Evolutionary conservation across 2,888 invertebrate genomes (phyloP).

Genomic region (Carabus problematicus): DNA sequence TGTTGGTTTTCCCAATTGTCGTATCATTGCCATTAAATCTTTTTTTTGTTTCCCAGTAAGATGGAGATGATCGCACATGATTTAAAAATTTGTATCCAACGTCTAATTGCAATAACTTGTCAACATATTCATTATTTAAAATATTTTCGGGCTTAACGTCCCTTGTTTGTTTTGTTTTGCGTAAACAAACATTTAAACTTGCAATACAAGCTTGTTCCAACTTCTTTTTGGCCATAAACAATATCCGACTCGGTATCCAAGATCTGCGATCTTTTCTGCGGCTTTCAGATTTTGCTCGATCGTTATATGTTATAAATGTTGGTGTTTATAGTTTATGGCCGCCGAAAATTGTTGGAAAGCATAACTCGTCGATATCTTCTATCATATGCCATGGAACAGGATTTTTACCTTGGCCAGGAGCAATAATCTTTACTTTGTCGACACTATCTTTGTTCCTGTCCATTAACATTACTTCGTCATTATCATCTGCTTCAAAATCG

Average conservation of each 20-base stretch:
- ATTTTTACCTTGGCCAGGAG: conserved; percentile 48
- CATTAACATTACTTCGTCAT: conserved; percentile 46
- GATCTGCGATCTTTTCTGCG: conserved; percentile 2
- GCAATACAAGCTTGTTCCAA: neutral
- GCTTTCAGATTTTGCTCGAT: conserved; percentile 14
- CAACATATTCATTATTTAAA: conserved; percentile 32
- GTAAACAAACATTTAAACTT: no score
- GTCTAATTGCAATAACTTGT: conserved; percentile 40
- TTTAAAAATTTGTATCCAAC: conserved; percentile 34
- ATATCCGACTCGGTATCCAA: conserved; percentile 6
- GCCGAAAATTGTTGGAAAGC: conserved; percentile 48
- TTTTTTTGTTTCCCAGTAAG: conserved; percentile 46
- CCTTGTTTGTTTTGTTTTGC: conserved; percentile 17
- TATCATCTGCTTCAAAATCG: conserved; percentile 45
- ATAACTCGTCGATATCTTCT: conserved; percentile 47
- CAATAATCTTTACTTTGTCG: conserved; percentile 44
- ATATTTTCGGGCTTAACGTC: conserved; percentile 6
- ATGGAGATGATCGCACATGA: conserved; percentile 43
- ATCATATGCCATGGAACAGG: conserved; percentile 47
- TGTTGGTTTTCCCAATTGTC: conserved; percentile 46
- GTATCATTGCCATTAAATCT: conserved; percentile 46
- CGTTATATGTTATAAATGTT: conserved; percentile 3
- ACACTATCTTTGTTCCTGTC: conserved; percentile 44
- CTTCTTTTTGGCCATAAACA: conserved; percentile 7
- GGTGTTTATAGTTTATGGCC: conserved; percentile 38